Conservation (phyloP, 2,797 vertebrate species). For the Valencia hispanica region DNA sequence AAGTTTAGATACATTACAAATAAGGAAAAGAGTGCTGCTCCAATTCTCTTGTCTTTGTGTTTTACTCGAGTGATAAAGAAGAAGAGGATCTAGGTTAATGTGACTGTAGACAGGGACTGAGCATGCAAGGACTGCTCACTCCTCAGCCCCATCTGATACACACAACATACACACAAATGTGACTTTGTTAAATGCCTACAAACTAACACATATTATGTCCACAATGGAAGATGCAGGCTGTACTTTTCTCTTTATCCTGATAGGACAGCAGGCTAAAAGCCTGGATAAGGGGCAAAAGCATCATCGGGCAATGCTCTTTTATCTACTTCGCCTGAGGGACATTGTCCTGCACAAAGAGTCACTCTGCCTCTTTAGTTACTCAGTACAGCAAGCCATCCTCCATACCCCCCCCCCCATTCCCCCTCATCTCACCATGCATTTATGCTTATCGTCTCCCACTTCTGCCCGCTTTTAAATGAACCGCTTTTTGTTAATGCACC, state of each 20-base stretch:
- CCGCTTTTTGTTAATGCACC: slow-evolving; percentile 70
- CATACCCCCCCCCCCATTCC: slow-evolving; percentile 17
- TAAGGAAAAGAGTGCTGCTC: slow-evolving; percentile 68
- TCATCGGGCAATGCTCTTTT: slow-evolving; percentile 70
- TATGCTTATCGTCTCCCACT: slow-evolving; percentile 61
- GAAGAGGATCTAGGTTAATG: slow-evolving; percentile 80
- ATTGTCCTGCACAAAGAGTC: slow-evolving; percentile 78
- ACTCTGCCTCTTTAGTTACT: slow-evolving; percentile 53
- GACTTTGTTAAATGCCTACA: slow-evolving; percentile 72
- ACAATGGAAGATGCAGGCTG: slow-evolving; percentile 76
- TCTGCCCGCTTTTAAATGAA: slow-evolving; percentile 68
- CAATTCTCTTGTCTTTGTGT: slow-evolving; percentile 72
- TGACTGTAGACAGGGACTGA: slow-evolving; percentile 72
- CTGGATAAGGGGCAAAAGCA: slow-evolving; percentile 69
- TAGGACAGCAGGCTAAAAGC: slow-evolving; percentile 75
- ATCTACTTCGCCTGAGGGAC: slow-evolving; percentile 80
- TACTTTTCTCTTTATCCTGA: slow-evolving; percentile 81
- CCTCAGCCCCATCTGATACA: slow-evolving; percentile 68
- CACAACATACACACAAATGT: slow-evolving; percentile 42
- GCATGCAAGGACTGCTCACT: slow-evolving; percentile 76
- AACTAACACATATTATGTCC: slow-evolving; percentile 76
- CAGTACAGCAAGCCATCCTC: neutral
- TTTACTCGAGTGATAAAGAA: slow-evolving; percentile 74
- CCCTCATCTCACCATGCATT: slow-evolving; percentile 48
- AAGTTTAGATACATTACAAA: slow-evolving; percentile 80